Conservation (phyloP, 2,888 invertebrate genomes). For the Hecatera dysodea region DNA sequence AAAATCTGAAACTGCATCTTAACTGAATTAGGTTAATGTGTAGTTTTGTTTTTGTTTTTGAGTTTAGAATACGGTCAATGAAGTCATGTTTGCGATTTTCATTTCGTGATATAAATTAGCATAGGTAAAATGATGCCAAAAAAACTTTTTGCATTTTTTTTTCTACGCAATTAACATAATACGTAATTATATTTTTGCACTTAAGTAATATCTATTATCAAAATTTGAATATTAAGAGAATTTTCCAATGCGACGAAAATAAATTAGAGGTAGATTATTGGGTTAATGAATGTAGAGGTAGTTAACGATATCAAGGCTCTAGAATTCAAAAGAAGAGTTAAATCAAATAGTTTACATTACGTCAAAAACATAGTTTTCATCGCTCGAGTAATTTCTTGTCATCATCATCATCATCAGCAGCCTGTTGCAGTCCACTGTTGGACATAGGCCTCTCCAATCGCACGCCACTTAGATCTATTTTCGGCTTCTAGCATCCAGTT, state of each 20-base stretch:
- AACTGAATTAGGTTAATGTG: neutral
- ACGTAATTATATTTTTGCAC: too few relatives aligned
- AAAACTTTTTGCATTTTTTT: too few relatives aligned
- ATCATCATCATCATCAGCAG: too few relatives aligned
- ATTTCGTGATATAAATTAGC: neutral
- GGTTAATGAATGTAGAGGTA: conserved; percentile 14
- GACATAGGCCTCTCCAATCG: too few relatives aligned
- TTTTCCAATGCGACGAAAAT: neutral
- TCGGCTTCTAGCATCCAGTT: too few relatives aligned
- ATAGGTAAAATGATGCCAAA: too few relatives aligned
- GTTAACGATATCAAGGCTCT: neutral
- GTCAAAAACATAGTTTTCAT: neutral
- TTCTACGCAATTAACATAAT: too few relatives aligned
- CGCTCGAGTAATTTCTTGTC: conserved; percentile 6
- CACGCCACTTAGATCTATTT: too few relatives aligned
- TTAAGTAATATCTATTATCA: neutral
- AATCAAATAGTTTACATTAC: neutral
- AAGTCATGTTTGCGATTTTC: neutral
- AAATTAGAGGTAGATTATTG: neutral
- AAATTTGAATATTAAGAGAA: neutral
- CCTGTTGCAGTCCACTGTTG: too few relatives aligned
- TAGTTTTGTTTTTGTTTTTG: neutral
- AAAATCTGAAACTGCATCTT: conserved; percentile 1
- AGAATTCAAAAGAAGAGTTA: neutral
- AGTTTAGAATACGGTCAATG: neutral